phyloP scores from a whole-genome alignment of 2,113 vertebrate genomes.

The Toxostoma redivivum region DNA sequence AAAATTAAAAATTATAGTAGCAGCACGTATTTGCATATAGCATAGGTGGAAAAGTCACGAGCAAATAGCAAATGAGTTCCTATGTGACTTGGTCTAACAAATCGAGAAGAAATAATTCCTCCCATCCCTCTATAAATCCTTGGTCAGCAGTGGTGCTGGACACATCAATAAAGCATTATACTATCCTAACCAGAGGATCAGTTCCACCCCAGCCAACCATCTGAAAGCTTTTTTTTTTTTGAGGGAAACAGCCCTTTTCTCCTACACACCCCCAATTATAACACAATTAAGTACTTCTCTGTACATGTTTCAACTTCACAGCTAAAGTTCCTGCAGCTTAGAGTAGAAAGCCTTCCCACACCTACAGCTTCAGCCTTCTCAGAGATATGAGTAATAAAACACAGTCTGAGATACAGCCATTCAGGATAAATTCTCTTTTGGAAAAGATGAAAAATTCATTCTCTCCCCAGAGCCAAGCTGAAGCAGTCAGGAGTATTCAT shows the following conservation, averaged over 20 bases:
- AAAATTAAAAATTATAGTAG: not conserved
- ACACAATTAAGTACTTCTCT: not conserved
- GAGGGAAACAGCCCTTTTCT: not conserved
- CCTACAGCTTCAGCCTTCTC: not conserved
- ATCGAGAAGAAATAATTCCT: not conserved
- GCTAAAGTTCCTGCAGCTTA: not conserved
- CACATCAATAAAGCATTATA: not conserved
- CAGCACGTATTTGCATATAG: not conserved
- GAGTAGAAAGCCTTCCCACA: not conserved
- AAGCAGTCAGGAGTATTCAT: not conserved
- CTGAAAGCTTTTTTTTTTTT: not conserved
- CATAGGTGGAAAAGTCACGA: not conserved
- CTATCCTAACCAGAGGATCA: not conserved
- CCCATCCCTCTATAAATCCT: not conserved
- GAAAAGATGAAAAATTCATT: constrained; percentile 2
- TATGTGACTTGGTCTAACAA: not conserved
- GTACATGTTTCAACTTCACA: not conserved
- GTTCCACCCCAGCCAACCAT: not conserved
- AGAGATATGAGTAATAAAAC: not conserved
- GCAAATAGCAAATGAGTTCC: not conserved
- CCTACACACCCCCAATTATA: not conserved
- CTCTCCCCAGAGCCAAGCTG: not conserved
- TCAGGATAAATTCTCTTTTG: not conserved
- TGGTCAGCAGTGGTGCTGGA: not conserved
- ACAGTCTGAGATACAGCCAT: not conserved